Conservation (phyloP, 2,113 vertebrate species). For the Elaphurus davidianus region DNA sequence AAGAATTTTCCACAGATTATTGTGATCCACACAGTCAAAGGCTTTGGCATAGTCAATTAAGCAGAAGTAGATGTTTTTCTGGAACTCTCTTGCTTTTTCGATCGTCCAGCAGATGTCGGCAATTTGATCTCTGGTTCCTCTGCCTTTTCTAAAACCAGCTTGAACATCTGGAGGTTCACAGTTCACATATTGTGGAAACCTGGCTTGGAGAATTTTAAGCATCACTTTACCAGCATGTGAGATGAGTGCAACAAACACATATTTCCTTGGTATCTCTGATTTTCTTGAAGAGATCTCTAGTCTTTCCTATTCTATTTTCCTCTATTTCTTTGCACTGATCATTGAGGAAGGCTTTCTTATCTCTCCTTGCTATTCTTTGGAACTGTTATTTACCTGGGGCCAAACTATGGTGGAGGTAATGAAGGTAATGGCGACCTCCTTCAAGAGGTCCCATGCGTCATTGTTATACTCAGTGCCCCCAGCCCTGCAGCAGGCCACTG, state of each 20-base stretch:
- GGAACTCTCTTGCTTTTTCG: too few species aligned
- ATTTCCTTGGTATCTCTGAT: neutral
- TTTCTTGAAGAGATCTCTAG: neutral
- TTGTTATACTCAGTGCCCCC: neutral
- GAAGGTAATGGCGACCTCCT: neutral
- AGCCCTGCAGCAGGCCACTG: neutral
- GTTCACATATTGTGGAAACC: neutral
- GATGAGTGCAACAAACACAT: neutral
- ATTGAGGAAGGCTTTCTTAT: neutral
- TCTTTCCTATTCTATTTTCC: neutral
- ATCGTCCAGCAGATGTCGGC: too few species aligned
- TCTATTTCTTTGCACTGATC: neutral
- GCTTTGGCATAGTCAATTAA: too few species aligned
- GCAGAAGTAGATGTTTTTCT: too few species aligned
- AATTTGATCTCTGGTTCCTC: neutral
- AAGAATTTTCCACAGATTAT: too few species aligned
- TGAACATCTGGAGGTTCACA: neutral
- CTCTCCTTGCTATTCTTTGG: neutral
- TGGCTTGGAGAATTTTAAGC: neutral
- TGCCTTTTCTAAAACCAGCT: neutral
- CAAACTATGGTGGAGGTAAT: neutral
- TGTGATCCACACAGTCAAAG: too few species aligned
- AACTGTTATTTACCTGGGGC: neutral
- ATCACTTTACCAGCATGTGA: neutral
- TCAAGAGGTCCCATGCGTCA: neutral